Percentiles rank a stretch among this genome's conserved stretches.
Evolutionary conservation across 2,888 invertebrate species (phyloP).

Genomic region (Callimorpha dominula): DNA sequence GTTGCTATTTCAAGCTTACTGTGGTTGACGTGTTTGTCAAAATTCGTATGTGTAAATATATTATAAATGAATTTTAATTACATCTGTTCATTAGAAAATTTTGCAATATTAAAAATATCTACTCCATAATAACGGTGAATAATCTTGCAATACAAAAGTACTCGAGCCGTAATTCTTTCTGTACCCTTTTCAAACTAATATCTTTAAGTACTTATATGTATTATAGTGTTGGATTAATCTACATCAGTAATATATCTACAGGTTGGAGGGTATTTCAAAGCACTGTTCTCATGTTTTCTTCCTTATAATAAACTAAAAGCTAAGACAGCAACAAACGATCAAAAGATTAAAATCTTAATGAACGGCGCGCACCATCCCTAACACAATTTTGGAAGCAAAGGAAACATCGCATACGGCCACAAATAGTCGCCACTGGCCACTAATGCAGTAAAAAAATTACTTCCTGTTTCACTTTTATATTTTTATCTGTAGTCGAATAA

Average conservation of each 20-base stretch:
- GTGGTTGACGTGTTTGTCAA: no score
- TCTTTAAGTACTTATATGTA: no score
- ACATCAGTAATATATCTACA: not conserved
- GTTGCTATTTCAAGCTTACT: no score
- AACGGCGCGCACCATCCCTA: constrained; percentile 14
- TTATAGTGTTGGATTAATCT: no score
- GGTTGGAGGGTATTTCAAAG: not conserved
- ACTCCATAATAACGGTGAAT: no score
- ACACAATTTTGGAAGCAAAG: constrained; percentile 19
- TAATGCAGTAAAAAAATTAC: constrained; percentile 33
- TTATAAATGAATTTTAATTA: no score
- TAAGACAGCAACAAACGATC: not conserved
- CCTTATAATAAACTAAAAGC: not conserved
- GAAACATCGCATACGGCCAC: constrained; percentile 30
- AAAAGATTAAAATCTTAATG: constrained; percentile 1
- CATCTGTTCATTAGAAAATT: no score
- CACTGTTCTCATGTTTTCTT: not conserved
- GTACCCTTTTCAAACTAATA: no score
- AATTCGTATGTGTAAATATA: no score
- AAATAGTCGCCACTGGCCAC: constrained; percentile 38
- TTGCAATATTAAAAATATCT: no score
- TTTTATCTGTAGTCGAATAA: constrained; percentile 10
- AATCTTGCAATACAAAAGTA: no score
- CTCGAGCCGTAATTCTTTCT: no score
- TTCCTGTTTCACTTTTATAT: constrained; percentile 31